Evolutionary conservation across 2,113 vertebrate genomes (phyloP), one percentile per base, ranked within the genome.

Genomic region (Numida meleagris): DNA sequence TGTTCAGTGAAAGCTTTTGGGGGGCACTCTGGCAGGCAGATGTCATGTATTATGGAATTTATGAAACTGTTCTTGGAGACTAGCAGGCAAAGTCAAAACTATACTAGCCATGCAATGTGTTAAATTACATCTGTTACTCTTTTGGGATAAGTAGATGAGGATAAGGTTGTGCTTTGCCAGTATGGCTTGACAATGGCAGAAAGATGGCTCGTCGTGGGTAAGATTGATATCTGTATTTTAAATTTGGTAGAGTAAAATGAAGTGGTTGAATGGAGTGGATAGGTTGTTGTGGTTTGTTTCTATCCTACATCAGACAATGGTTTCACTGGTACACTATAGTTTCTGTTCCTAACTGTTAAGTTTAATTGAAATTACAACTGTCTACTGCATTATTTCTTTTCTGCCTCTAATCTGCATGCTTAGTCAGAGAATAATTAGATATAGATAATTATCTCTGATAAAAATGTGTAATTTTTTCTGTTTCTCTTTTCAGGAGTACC

Each of bases 401-500:
- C 34, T 77, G 13, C 19, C 12, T 81, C 9, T 59, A 43, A 24
- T 82, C 77, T 74, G 13, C 20, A n/a, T 1, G 7, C 6, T 77
- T 20, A 61, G 33, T 50, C 19, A 55, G 12, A 80, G 29, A 72
- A 86, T 43, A 55, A 14, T 16, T 33, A 42, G 7, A 10, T 68
- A 0, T 19, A 43, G 53, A 10, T 74, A 55, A 57, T 12, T 27
- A 5, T 58, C 7, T 51, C 4, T 89, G 7, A 78, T 83, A 65
- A 91, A 77, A 57, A 58, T 48, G 12, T 13, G 2, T 77, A 46
- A 82, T 8, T 91, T 91, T 92, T 73, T 3, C 15, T 84, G 88
- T 45, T 42, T 95, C 59, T 82, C 85, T 77, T 96, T 97, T 24
- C 96, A 99, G 99, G 99, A 99, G 90, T 99, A 99, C 82, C 99